Evolutionary conservation across 2,113 vertebrate species (phyloP), one percentile per base, ranked within the genome.

Genomic region (Propithecus coquereli): DNA sequence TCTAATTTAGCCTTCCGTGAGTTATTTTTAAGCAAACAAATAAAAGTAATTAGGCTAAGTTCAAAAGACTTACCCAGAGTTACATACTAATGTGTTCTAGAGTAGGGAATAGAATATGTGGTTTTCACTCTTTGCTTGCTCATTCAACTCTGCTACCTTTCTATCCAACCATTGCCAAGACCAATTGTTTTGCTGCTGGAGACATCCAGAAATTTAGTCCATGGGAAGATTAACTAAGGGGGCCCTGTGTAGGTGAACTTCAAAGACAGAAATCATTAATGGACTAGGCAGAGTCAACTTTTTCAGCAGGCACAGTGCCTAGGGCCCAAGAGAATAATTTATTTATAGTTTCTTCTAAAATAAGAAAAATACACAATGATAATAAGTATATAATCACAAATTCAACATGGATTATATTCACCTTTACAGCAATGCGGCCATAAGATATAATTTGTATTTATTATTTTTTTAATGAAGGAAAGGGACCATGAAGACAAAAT

Each of bases 11-110:
- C 50, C 16, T 87, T 47, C 16, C 34, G 27, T 79, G 54, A 92
- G 66, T 90, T 92, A 71, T 83, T 97, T 94, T 92, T 90, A 92
- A 95, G n/a, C 90, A 27, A 82, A 70, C 40, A 91, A 70, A 80
- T 27, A 96, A 68, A 83, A 5, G 2, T 74, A 90, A 90, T 95
- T 82, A 77, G 14, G 25, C 45, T 94, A 81, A 94, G 40, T 94
- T 77, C n/a, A 89, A 22, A 77, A 81, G 9, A 83, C 74, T 90
- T 73, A 27, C 43, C n/a, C 50, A 81, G 93, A 37, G 63, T 32
- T 52, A 81, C 73, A 34, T 59, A 22, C 63, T 85, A 70, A 52
- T 27, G 34, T 90, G 59, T 23, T 32, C 34, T 63, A 57, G 40
- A 57, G 3, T 82, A 94, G 57, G 50, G 25, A 86, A 89, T 63